These are phyloP conservation scores for Philaethria dido DNA, from an alignment of 2,888 invertebrate species.

Conservation along the genomic window DNA sequence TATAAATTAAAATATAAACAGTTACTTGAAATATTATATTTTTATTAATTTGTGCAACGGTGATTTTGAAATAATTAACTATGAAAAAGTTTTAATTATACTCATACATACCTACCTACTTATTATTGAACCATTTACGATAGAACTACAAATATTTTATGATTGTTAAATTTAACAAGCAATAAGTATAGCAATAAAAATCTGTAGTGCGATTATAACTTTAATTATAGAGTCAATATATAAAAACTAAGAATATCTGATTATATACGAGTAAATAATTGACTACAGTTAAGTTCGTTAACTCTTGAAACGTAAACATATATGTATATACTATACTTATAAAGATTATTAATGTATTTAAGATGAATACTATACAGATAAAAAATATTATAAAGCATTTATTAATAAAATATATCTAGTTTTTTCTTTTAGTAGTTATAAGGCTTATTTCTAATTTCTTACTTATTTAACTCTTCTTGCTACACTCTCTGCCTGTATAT, in stretches of 20 bases:
- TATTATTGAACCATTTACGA: neutral
- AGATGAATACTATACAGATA: neutral
- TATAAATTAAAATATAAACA: no score
- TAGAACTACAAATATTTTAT: neutral
- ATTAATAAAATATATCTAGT: no score
- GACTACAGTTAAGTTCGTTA: conserved; percentile 4
- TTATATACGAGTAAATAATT: neutral
- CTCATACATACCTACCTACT: neutral
- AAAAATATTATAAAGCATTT: no score
- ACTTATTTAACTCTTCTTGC: no score
- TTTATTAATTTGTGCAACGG: conserved; percentile 2
- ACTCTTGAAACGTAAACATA: neutral
- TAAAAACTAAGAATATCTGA: neutral
- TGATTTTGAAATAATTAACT: neutral
- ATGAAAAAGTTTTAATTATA: no score
- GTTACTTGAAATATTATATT: no score
- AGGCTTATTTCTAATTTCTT: no score
- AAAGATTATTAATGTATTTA: neutral
- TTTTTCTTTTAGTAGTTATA: no score
- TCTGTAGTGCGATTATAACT: neutral
- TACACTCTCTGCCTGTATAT: no score
- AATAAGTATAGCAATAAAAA: neutral
- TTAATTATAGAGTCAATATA: neutral
- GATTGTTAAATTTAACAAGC: neutral
- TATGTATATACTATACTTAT: neutral